These are phyloP conservation scores for Aurelia coerulea DNA, from an alignment of 30 jellyfish, hydroid and myxozoan genomes.

Conservation along the genomic window DNA sequence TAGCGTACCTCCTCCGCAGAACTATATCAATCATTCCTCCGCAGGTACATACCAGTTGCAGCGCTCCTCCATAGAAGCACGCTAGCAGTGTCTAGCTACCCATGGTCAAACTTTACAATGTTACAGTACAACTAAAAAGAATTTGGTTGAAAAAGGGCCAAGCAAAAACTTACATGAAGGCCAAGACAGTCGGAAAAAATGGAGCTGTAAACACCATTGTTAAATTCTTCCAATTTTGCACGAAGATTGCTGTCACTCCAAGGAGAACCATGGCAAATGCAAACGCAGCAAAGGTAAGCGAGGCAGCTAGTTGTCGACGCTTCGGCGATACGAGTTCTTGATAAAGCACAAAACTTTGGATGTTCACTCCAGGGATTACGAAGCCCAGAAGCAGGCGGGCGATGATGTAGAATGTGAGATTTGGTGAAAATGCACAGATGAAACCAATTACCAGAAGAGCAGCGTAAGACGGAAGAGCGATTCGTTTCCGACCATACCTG, in stretches of 20 bases:
- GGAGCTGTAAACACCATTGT: slow-evolving; percentile 80
- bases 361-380: slow-evolving; percentile 74
- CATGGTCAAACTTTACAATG: no score
- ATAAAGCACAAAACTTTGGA: slow-evolving; percentile 69
- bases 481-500: slow-evolving; percentile 78
- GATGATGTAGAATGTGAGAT: slow-evolving; percentile 46
- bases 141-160: no score
- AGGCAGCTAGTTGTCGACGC: slow-evolving; percentile 86
- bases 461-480: slow-evolving; percentile 59
- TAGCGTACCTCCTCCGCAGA: no score
- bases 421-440: slow-evolving; percentile 79
- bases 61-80: no score
- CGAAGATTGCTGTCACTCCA: slow-evolving; percentile 79
- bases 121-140: no score
- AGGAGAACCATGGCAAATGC: slow-evolving; percentile 63
- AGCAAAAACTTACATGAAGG: no score
- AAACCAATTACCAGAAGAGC: slow-evolving; percentile 42
- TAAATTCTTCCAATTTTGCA: slow-evolving; percentile 81
- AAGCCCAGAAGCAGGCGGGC: slow-evolving; percentile 74
- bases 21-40: no score
- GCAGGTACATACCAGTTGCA: no score
- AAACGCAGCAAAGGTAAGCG: slow-evolving; percentile 55
- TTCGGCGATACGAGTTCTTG: slow-evolving; percentile 81
- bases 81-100: no score
- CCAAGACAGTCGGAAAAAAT: background rate